A percentile compares a stretch with the other conserved stretches of the same genome.
These are phyloP conservation scores for Hecatera dysodea DNA, from an alignment of 2,888 invertebrate genomes.

Conservation along the genomic window DNA sequence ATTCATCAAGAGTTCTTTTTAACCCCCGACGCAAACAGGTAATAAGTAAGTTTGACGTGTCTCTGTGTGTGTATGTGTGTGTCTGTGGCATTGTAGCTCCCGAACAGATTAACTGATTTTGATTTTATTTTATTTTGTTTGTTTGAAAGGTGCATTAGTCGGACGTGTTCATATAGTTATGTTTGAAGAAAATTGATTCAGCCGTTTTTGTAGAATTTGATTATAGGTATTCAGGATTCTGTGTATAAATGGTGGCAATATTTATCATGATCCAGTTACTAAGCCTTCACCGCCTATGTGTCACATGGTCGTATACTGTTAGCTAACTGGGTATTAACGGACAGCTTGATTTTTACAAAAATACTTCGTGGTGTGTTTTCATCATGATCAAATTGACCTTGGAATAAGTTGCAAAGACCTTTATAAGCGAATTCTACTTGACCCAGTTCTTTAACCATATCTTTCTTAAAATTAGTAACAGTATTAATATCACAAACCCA, in stretches of 20 bases:
- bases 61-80: no score
- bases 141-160: no score
- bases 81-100: no score
- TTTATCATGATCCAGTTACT: slow-evolving; percentile 9
- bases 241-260: neutral
- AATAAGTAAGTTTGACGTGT: no score
- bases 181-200: no score
- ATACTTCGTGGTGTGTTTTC: no score
- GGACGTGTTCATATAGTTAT: no score
- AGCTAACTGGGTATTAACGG: neutral
- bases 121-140: no score
- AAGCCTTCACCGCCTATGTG: neutral
- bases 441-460: neutral
- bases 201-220: neutral
- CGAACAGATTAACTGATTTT: no score
- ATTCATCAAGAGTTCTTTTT: neutral
- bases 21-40: no score
- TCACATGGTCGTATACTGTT: neutral
- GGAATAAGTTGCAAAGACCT: no score
- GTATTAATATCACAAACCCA: neutral
- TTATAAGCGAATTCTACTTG: neutral
- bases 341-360: neutral
- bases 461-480: neutral
- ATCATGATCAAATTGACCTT: neutral
- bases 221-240: neutral